Evolutionary conservation across 2,888 invertebrate species (phyloP), one percentile per base, ranked within the genome.

Genomic region (Campaea margaritaria): DNA sequence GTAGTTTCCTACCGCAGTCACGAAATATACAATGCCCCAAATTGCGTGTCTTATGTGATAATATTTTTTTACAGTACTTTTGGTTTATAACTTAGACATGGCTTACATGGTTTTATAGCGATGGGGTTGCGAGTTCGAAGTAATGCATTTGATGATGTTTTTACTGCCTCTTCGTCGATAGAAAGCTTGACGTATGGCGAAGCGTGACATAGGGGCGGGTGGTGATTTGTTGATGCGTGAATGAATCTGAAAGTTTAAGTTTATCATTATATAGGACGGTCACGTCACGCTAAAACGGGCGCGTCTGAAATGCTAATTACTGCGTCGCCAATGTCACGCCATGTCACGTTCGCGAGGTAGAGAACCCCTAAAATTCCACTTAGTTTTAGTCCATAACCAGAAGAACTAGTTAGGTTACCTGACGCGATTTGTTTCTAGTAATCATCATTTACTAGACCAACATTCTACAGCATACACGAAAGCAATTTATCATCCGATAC

Each of bases 191-290:
- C 9, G 50, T 31, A 14, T 50, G 12, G 7, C 36, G 28, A 14
- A 14, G 50, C 15, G 50, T 27, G 41, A 31, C 21, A 0, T n/a
- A 14, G 39, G 21, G 27, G 28, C 8, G 36, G 13, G 41, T n/a
- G 9, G 39, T 50, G 16, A 38, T 48, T 12, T 31, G 38, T n/a
- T 2, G 7, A 57, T 42, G 57, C 57, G 41, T 58, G 57, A 46
- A 51, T 51, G 51, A 58, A 58, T 58, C 42, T 36, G 42, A 58
- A 51, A 51, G 46, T 46, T 21, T 7, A 50, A 14, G 39, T 46
- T 45, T 11, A 13, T 13, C 13, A 39, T 28, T 15, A 21, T 39
- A 56, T 16, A 50, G 12, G 38, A 13, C 7, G 13, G 41, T 11
- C 34, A 44, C 31, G n/a, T 47, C 12, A 36, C 42, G 27, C 21